Base-by-base conservation (phyloP, 1,140 invertebrate genomes). In the Drosophila murphyi region DNA sequence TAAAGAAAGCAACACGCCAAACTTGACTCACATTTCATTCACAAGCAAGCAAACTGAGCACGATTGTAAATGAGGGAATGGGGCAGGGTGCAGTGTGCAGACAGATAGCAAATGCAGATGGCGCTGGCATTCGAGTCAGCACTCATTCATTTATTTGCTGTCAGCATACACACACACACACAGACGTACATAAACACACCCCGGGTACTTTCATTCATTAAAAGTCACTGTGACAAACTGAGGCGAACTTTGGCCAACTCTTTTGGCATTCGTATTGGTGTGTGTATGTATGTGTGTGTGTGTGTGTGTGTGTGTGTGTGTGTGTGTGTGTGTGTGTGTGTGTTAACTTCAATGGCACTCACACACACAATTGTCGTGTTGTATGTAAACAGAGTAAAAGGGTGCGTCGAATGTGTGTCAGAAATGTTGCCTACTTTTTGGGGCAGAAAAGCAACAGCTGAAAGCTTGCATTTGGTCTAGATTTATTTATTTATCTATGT, bases 201-300 rank as follows among this genome's bases (percentile, higher is more conserved):
- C 8, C 47, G 32, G 70, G 69, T 73, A 83, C 69, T 83, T 88
- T 88, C 82, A 87, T 87, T 87, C 82, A 87, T 88, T 87, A 87
- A 86, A 20, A 81, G 71, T 72, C 43, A 56, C 34, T 67, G 60
- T 47, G 72, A 56, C 57, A 62, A 56, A 56, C 34, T 47, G 59
- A 52, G 63, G 48, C 59, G 54, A 39, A 56, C 55, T 68, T 64
- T 68, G 51, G 56, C 51, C 50, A 73, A 71, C 59, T 56, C 59
- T 68, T 20, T 72, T 67, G 35, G 52, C 56, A 39, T 32, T 73
- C n/a, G 32, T 60, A 29, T 60, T 3, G 28, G 43, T 48, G 32
- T 41, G 12, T 12, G 10, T 10, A 5, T 52, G 28, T 63, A 10
- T 64, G 35, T 12, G 28, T 32, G 41, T 41, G 54, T 10, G 59